Conservation (phyloP, 2,797 vertebrate genomes). For the Xerus rutilus region DNA sequence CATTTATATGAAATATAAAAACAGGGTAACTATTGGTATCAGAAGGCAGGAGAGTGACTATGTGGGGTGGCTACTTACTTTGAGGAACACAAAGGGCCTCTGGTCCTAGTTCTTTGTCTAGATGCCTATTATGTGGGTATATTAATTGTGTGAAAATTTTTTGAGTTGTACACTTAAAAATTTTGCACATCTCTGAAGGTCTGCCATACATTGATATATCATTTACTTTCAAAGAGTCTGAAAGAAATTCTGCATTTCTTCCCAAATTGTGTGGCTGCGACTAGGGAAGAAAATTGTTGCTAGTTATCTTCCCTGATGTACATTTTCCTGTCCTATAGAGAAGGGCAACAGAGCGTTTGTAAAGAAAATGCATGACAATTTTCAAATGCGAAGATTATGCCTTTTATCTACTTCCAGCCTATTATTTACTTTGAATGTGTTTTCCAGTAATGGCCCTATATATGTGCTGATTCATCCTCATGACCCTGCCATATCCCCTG, state of each 20-base stretch:
- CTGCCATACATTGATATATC: not conserved
- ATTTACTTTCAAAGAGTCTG: not conserved
- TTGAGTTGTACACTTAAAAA: not conserved
- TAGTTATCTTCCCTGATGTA: not conserved
- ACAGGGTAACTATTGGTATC: not conserved
- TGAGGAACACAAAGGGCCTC: not conserved
- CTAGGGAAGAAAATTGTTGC: not conserved
- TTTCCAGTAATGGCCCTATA: conserved; percentile 59
- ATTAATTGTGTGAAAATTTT: not conserved
- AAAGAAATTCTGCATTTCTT: not conserved
- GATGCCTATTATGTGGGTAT: not conserved
- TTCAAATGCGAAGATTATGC: conserved; percentile 48
- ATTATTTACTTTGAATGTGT: conserved; percentile 61
- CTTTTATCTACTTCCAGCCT: conserved; percentile 63
- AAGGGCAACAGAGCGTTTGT: not conserved
- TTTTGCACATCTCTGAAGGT: conserved; percentile 26
- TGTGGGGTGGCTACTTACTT: not conserved
- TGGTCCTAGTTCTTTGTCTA: not conserved
- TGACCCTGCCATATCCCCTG: not conserved
- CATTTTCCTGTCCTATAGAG: not conserved
- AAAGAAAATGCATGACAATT: conserved; percentile 6
- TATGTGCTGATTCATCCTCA: conserved; percentile 57
- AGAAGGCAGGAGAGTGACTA: not conserved
- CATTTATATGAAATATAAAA: not conserved
- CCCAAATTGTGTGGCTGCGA: not conserved